Base-by-base conservation (phyloP, 1,140 invertebrate species). In the Matsumurasca onukii region DNA sequence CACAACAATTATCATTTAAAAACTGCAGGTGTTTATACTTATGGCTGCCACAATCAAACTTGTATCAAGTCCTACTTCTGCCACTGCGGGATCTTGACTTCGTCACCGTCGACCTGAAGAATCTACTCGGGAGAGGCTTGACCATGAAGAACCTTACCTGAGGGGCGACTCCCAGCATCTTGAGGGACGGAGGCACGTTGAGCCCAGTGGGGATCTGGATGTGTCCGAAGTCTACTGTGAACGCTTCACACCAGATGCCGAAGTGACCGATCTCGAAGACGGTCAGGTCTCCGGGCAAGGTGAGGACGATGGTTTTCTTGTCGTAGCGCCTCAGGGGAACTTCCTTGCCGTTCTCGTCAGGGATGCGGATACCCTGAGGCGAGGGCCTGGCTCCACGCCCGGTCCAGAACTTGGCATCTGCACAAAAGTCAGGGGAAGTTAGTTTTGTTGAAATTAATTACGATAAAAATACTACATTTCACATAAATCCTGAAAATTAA, bases 331-430 rank as follows among this genome's bases (percentile, higher is more conserved):
- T 81, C 22, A 96, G 78, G 0, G 92, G 92, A n/a, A 81, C 77
- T 74, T 87, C 86, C 77, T 91, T 92, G 62, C 93, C 93, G 74
- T 95, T 95, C 80, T 96, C 94, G 75, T 96, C 93, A 0, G 92
- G 89, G 1, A 96, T 88, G 13, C 89, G 82, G 59, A 92, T 86
- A 13, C 93, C 93, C 71, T 93, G 88, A 0, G 91, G 84, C 0
- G 87, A 86, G 2, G 93, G 91, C 73, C 87, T 86, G 24, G 88
- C 83, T 12, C 93, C 93, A 17, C 86, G 78, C 0, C 93, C 93
- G 49, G 91, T 91, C 94, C 94, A 95, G 80, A 95, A 95, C 80
- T 95, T 94, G 0, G 91, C 92, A 80, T 95, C 93, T 95, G 78
- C 5, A n/a, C n/a, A n/a, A n/a, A n/a, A n/a, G n/a, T n/a, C n/a